Evolutionary conservation across 1,140 invertebrate genomes (phyloP), one percentile per base, ranked within the genome.

Genomic region (Geopemphigus sp.): DNA sequence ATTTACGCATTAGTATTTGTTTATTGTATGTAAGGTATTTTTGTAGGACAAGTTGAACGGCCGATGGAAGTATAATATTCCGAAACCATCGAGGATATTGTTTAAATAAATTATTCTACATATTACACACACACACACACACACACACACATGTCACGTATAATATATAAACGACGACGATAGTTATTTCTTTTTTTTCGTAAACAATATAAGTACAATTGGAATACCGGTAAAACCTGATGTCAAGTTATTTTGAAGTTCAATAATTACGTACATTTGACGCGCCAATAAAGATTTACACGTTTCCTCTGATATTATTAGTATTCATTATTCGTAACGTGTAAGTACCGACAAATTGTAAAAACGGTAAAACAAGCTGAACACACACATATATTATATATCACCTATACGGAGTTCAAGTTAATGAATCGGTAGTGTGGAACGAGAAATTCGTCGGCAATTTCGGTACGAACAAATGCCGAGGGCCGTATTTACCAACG

Each of bases 221-320:
- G 19, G 14, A 66, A 66, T 66, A 66, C 63, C n/a, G 45, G 63
- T 45, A 39, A 45, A 66, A 66, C 63, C 63, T 66, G 63, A 66
- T 66, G 32, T 66, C 10, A 32, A 22, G 39, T n/a, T n/a, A n/a
- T n/a, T n/a, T n/a, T n/a, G n/a, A n/a, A n/a, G n/a, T n/a, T n/a
- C n/a, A n/a, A n/a, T n/a, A n/a, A n/a, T n/a, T n/a, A n/a, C n/a
- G n/a, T n/a, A n/a, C n/a, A n/a, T n/a, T n/a, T n/a, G n/a, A n/a
- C n/a, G n/a, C n/a, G n/a, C n/a, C n/a, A n/a, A n/a, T n/a, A n/a
- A n/a, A n/a, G n/a, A n/a, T n/a, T n/a, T 54, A 56, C n/a, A 56
- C n/a, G 15, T 56, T 22, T 22, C 12, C n/a, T 24, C 56, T 57
- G 56, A 2, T 59, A 14, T 26, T 24, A 24, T 26, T 15, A 59